A percentile compares a stretch with the other conserved stretches of the same genome.
phyloP scores from a whole-genome alignment of 2,797 vertebrate species.

The Gallinago stenura region DNA sequence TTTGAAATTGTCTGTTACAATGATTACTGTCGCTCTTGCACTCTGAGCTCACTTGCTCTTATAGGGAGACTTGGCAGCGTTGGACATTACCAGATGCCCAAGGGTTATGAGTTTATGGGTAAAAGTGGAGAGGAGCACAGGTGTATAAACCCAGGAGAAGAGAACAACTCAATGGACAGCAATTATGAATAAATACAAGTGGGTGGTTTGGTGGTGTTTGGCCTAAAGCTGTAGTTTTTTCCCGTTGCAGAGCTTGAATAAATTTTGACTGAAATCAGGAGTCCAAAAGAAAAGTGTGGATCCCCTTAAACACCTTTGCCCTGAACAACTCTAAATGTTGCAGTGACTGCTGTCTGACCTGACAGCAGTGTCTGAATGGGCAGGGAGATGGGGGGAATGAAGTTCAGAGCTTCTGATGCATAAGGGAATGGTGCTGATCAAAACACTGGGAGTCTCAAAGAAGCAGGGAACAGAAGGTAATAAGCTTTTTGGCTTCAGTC shows the following conservation, averaged over 20 bases:
- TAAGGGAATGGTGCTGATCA: not conserved
- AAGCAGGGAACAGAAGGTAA: not conserved
- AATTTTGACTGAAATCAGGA: not conserved
- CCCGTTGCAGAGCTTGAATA: not conserved
- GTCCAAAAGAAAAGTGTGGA: not conserved
- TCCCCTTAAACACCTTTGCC: not conserved
- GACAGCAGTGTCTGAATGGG: not conserved
- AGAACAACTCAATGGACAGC: not conserved
- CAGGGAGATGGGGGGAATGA: not conserved
- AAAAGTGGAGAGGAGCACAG: not conserved
- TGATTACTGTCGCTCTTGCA: constrained; percentile 4
- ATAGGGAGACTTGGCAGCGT: not conserved
- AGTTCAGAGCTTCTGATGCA: not conserved
- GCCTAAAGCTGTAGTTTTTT: not conserved
- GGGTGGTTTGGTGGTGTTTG: not conserved
- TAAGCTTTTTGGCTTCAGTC: not conserved
- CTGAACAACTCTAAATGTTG: not conserved
- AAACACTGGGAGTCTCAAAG: not conserved
- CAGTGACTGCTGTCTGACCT: not conserved
- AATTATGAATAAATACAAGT: not conserved
- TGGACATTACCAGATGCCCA: not conserved
- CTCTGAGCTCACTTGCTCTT: not conserved
- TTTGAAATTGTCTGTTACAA: constrained; percentile 13
- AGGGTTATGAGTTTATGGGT: not conserved
- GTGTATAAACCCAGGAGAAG: constrained; percentile 10